Conservation (phyloP, 2,888 invertebrate species). For the Pammene fasciana region DNA sequence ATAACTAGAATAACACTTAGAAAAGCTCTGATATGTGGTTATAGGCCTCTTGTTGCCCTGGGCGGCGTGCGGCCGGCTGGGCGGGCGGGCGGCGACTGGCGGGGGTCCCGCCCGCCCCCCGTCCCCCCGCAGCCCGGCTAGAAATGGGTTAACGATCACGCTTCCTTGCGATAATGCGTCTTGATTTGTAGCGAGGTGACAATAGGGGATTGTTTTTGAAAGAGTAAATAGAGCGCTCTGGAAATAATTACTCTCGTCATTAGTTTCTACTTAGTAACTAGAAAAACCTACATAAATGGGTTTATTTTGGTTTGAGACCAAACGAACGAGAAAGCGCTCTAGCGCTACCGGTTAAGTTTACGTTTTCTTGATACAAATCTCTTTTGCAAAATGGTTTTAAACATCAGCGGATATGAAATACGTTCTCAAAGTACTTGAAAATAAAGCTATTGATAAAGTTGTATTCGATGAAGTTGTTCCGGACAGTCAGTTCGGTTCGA, state of each 20-base stretch:
- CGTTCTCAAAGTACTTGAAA: too few relatives aligned
- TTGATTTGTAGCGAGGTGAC: slow-evolving; percentile 51
- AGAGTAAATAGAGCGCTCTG: slow-evolving; percentile 10
- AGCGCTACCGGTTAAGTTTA: too few relatives aligned
- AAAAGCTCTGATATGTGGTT: slow-evolving; percentile 72
- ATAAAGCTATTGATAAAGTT: too few relatives aligned
- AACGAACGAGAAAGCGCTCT: too few relatives aligned
- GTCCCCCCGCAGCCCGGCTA: slow-evolving; percentile 47
- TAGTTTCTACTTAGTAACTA: neutral
- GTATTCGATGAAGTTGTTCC: too few relatives aligned
- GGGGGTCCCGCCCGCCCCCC: slow-evolving; percentile 41
- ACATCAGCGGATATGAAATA: too few relatives aligned
- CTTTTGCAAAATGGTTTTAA: too few relatives aligned
- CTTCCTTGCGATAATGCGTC: slow-evolving; percentile 60
- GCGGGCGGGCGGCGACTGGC: slow-evolving; percentile 75
- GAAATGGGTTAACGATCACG: slow-evolving; percentile 77
- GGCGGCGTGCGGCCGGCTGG: slow-evolving; percentile 52
- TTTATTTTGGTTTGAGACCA: too few relatives aligned
- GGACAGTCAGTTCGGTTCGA: too few relatives aligned
- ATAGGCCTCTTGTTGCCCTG: slow-evolving; percentile 60
- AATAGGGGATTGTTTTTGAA: slow-evolving; percentile 28
- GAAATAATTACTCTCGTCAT: slow-evolving; percentile 8
- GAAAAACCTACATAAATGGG: neutral
- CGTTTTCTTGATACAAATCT: too few relatives aligned
- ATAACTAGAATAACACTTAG: slow-evolving; percentile 46